phyloP scores from a whole-genome alignment of 2,888 invertebrate species.

The Drosophila limbata region DNA sequence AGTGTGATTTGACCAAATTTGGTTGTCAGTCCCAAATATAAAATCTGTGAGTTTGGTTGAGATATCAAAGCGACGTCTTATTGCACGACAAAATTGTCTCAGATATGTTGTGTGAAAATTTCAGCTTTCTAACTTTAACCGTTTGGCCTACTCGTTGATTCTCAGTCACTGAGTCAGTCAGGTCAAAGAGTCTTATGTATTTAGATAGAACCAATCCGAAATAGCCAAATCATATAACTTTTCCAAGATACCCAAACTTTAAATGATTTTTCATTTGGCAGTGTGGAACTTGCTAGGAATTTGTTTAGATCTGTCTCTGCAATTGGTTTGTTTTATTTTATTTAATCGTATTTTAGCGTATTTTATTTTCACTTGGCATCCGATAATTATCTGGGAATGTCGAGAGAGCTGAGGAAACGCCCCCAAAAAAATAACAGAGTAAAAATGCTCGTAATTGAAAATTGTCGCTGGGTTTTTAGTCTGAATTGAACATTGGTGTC shows the following conservation, averaged over 20 bases:
- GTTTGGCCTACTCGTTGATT: no score
- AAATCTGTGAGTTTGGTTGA: no score
- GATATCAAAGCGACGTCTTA: no score
- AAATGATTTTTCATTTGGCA: conserved; percentile 13
- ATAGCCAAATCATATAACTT: neutral
- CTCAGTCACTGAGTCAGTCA: no score
- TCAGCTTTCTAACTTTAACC: no score
- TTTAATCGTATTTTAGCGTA: conserved; percentile 1
- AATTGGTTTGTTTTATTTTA: conserved; percentile 7
- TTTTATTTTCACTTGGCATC: neutral
- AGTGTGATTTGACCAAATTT: no score
- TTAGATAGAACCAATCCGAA: no score
- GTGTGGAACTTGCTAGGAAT: conserved; percentile 2
- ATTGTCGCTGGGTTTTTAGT: conserved; percentile 22
- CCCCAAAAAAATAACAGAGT: conserved; percentile 37
- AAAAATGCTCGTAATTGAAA: conserved; percentile 4
- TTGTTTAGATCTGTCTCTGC: conserved; percentile 24
- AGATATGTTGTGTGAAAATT: no score
- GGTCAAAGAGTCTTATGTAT: no score
- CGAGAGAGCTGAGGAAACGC: conserved; percentile 43
- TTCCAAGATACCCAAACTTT: neutral
- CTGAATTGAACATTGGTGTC: neutral
- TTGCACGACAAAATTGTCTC: no score
- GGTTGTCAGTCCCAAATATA: no score
- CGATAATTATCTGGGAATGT: conserved; percentile 24